Evolutionary conservation across 2,797 vertebrate species (phyloP), one percentile per base, ranked within the genome.

Genomic region (Chromis chromis): DNA sequence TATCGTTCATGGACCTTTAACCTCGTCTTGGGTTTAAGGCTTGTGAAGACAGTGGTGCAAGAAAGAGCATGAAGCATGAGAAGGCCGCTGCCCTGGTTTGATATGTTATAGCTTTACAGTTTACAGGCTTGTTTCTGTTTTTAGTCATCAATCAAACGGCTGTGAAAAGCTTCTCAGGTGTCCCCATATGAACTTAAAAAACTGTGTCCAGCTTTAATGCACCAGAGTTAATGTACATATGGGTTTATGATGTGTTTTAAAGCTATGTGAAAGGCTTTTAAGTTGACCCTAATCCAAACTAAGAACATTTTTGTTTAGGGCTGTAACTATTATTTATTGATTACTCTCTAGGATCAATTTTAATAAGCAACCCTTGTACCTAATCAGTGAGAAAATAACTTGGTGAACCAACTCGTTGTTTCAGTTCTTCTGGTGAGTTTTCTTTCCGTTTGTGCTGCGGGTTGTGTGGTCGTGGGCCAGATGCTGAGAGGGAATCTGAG

Each of bases 401-500:
- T 44, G 42, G 3, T 44, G 42, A 31, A 9, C 31, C 31, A 31
- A 49, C 3, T 49, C 1, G 9, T 11, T 49, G n/a, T 22, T 22
- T 11, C 3, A 11, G 9, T 4, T 22, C 9, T 48, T 44, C 17
- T 62, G 44, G 5, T 27, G 21, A 0, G 2, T 36, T 56, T 22
- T 63, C 27, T 36, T 6, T 25, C 25, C 27, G 6, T 16, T 6
- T 14, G 14, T 1, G 12, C 68, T n/a, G 70, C 19, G 57, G 63
- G 9, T 9, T 65, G 33, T 50, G 54, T 31, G 40, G 9, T n/a
- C 44, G 27, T 48, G 27, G 49, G n/a, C 14, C 70, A 54, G 46
- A 75, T 27, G 19, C 78, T 67, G 55, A 64, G 61, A 27, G 19
- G 72, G 56, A 84, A 79, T 65, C 72, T 48, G 78, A 81, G 78